Base-by-base conservation (phyloP, 2,888 invertebrate species). In the Cyclophora punctaria region DNA sequence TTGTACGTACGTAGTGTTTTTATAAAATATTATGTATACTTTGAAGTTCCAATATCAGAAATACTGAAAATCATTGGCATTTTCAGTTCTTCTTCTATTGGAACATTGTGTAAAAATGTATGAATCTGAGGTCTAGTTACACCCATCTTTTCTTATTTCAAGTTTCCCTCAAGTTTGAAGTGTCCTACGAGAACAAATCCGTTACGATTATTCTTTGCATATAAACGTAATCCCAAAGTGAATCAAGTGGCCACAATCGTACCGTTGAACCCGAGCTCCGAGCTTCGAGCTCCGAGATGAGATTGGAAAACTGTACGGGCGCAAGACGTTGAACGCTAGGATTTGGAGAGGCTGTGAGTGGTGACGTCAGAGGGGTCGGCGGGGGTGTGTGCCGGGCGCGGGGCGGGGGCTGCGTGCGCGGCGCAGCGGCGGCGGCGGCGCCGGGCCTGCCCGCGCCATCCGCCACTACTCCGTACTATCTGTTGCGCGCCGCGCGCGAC, bases 401-500 rank as follows among this genome's bases (percentile, higher is more conserved):
- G 59, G 59, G 62, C 59, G 66, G 62, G 64, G 58, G 70, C 67
- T 73, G 75, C 78, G 78, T 77, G 76, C 75, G 76, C 75, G 73
- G 71, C 60, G 67, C 67, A 63, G 63, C 66, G 65, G 66, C 64
- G 59, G 66, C 56, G 62, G 63, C 67, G 60, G 58, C 62, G 67
- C 63, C 64, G 62, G 62, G 62, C 60, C 62, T 56, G 59, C 61
- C 60, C 57, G 20, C 57, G 56, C 59, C 61, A 20, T 1, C 62
- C 63, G 64, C 71, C 67, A 75, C 73, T 73, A 71, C 67, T 75
- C 70, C 59, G 65, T 69, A 70, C 71, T 76, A 81, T 78, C 83
- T 83, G 83, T 80, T 80, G 83, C 84, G 80, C 85, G 80, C 76
- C 73, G 82, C 75, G 75, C 81, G 81, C 81, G 78, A 77, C 74